Conservation (phyloP, 2,888 invertebrate genomes). For the Ctena decussata region DNA sequence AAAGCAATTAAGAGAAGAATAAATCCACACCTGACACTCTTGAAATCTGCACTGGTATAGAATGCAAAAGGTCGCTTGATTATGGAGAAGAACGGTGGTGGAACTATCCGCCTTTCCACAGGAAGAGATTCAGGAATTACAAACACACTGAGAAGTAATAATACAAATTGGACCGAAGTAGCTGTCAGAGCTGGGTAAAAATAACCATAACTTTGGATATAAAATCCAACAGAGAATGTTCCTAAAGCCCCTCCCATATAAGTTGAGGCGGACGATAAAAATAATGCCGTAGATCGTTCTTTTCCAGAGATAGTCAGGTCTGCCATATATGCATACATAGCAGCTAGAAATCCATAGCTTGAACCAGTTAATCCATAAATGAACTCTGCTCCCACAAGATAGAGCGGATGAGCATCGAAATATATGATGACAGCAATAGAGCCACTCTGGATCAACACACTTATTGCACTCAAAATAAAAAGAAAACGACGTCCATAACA, state of each 20-base stretch:
- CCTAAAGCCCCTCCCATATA: slow-evolving; percentile 10
- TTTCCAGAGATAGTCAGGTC: slow-evolving; percentile 31
- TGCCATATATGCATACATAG: slow-evolving; percentile 29
- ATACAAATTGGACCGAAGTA: slow-evolving; percentile 16
- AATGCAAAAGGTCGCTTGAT: slow-evolving; percentile 30
- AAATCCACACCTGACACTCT: slow-evolving; percentile 12
- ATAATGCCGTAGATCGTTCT: slow-evolving; percentile 28
- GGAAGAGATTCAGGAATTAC: slow-evolving; percentile 32
- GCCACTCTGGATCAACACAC: slow-evolving; percentile 14
- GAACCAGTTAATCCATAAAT: slow-evolving; percentile 44
- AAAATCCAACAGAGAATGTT: slow-evolving; percentile 26
- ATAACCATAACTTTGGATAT: slow-evolving; percentile 25
- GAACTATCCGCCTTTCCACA: neutral
- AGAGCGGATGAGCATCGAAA: slow-evolving; percentile 31
- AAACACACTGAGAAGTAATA: slow-evolving; percentile 23
- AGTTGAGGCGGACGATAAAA: neutral
- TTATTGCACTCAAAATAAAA: slow-evolving; percentile 27
- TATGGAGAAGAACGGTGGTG: neutral
- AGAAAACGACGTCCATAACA: slow-evolving; percentile 38
- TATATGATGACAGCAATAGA: slow-evolving; percentile 17
- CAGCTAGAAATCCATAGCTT: slow-evolving; percentile 20
- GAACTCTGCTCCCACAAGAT: slow-evolving; percentile 6
- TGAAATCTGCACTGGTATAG: slow-evolving; percentile 29
- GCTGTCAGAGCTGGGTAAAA: slow-evolving; percentile 28
- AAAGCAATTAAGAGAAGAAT: slow-evolving; percentile 34